Evolutionary conservation across 2,797 vertebrate species (phyloP), one percentile per base, ranked within the genome.

Genomic region (Carduelis carduelis): DNA sequence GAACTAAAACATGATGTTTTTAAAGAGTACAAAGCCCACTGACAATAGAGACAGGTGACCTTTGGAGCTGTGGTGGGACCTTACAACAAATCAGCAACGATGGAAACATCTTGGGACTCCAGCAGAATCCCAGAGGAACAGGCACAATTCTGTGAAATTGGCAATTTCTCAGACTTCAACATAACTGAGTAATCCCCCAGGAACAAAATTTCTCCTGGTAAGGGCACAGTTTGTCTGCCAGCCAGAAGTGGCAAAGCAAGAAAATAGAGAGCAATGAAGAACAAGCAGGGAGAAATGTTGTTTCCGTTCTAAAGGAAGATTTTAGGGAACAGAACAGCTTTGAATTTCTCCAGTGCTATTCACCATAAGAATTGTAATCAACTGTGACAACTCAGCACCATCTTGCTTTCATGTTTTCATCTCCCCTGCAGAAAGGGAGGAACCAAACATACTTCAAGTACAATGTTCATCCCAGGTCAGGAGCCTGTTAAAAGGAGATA

Each of bases 301-400:
- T 65, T 83, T 86, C 59, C 20, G 34, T 72, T 90, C 60, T 4
- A 6, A 94, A 83, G 69, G 61, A 76, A 86, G 44, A 90, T 88
- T 90, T 91, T 32, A 41, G 70, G 56, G 49, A 95, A 90, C 20
- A 69, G 64, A 84, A 93, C 41, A 69, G 70, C 60, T 93, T 87
- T 80, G 63, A 88, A 89, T 93, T 89, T 96, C 74, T 82, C 66
- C 80, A 81, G 59, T 90, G 77, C 74, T 76, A 30, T 63, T 96
- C 80, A 82, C 35, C 2, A 0, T 82, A 89, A 60, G 66, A 88
- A 79, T 16, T 57, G 46, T 55, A 90, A 93, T 90, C 77, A 84
- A 64, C 80, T 86, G 47, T 69, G 79, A 94, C 74, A 91, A 84
- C 72, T 72, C 3, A 2, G 66, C 34, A 87, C 47, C 1, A 2